Conservation (phyloP, 2,797 vertebrate genomes). For the Hippocampus kuda region DNA sequence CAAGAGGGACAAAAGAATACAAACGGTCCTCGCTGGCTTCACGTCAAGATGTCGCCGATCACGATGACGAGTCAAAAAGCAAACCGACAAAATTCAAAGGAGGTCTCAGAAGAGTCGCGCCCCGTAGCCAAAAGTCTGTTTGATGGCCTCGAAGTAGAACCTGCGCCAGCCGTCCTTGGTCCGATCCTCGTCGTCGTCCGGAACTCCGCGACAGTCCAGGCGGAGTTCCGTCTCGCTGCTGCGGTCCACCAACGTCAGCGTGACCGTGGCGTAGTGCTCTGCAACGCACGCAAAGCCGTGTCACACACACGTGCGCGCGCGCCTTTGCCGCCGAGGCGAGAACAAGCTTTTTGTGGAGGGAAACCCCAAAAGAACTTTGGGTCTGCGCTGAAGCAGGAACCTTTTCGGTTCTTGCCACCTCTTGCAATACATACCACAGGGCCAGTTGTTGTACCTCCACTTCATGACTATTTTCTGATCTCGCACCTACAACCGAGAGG, state of each 20-base stretch:
- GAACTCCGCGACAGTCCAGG: constrained; percentile 82
- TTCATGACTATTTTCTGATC: constrained; percentile 91
- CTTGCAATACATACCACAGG: constrained; percentile 70
- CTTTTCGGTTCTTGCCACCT: not conserved
- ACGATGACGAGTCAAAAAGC: constrained; percentile 22
- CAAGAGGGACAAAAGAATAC: constrained; percentile 23
- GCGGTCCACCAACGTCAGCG: constrained; percentile 77
- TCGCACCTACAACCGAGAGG: constrained; percentile 64
- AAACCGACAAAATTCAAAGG: constrained; percentile 17
- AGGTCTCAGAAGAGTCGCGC: constrained; percentile 79
- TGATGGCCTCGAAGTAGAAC: constrained; percentile 93
- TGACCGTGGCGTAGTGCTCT: constrained; percentile 90
- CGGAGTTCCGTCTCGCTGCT: constrained; percentile 82
- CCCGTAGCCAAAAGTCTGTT: constrained; percentile 95
- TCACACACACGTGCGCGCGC: not conserved
- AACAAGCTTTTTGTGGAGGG: too few relatives aligned
- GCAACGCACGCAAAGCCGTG: constrained; percentile 6
- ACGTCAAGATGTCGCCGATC: constrained; percentile 23
- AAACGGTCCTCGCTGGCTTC: constrained; percentile 20
- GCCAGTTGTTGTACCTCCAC: constrained; percentile 96
- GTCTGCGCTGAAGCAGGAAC: not conserved
- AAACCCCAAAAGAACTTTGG: too few relatives aligned
- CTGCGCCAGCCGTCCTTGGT: constrained; percentile 90
- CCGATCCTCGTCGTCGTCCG: constrained; percentile 81
- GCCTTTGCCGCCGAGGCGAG: too few relatives aligned